Evolutionary conservation across 2,797 vertebrate genomes (phyloP).

Genomic region (Acanthurus tractus): DNA sequence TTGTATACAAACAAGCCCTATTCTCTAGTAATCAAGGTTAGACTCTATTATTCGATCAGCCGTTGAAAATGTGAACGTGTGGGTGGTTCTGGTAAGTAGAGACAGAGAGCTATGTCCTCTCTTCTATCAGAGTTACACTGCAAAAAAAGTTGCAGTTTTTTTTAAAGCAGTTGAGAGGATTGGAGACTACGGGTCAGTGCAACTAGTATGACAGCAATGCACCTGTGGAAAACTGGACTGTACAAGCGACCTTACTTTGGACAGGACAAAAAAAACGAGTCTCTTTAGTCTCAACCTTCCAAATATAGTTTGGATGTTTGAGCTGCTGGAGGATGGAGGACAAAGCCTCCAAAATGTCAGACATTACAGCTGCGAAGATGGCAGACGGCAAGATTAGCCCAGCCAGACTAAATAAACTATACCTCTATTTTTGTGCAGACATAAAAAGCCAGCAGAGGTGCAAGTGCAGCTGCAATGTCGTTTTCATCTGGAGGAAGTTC

Average conservation of each 20-base stretch:
- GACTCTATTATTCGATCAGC: not conserved
- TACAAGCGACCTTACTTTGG: conserved; percentile 21
- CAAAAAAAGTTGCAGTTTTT: not conserved
- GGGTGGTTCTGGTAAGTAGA: not conserved
- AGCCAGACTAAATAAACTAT: conserved; percentile 26
- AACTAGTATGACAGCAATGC: not conserved
- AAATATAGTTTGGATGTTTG: conserved; percentile 33
- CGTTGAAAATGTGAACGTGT: not conserved
- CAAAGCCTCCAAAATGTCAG: conserved; percentile 57
- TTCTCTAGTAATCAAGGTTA: conserved; percentile 21
- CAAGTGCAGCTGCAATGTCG: conserved; percentile 38
- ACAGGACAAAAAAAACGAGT: conserved; percentile 27
- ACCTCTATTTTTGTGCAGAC: conserved; percentile 43
- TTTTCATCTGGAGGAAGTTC: conserved; percentile 27
- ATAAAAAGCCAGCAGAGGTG: conserved; percentile 39
- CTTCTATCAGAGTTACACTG: not conserved
- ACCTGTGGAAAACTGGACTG: not conserved
- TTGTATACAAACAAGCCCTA: not conserved
- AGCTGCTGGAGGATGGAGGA: conserved; percentile 30
- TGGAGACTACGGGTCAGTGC: conserved; percentile 1
- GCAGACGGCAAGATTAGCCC: conserved; percentile 47
- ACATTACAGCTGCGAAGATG: conserved; percentile 45
- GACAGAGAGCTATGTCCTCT: not conserved
- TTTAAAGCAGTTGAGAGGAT: not conserved
- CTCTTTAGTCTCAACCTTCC: conserved; percentile 28